These are phyloP conservation scores for Trichacis sp. DNA, from an alignment of 2,888 invertebrate species.

Conservation along the genomic window DNA sequence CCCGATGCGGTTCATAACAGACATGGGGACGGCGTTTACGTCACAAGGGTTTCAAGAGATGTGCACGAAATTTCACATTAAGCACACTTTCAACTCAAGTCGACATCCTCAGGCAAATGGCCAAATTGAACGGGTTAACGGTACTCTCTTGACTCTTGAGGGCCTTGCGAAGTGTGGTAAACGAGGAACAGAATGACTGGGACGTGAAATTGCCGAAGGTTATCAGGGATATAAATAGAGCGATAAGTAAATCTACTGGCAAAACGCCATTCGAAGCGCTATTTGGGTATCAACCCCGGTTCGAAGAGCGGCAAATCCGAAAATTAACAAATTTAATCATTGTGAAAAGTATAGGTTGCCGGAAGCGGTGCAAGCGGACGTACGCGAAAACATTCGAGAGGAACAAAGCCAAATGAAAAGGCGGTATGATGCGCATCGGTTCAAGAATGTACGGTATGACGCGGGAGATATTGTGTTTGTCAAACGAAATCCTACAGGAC, in stretches of 20 bases:
- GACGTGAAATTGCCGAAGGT: background rate
- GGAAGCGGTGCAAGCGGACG: background rate
- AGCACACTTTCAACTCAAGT: constrained; percentile 16
- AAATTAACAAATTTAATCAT: background rate
- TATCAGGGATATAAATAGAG: constrained; percentile 3
- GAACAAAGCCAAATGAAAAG: constrained; percentile 6
- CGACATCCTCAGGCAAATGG: constrained; percentile 20
- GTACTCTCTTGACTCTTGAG: too few relatives aligned
- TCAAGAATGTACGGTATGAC: background rate
- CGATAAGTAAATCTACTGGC: constrained; percentile 1
- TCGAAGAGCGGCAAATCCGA: constrained; percentile 9
- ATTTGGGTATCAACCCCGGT: too few relatives aligned
- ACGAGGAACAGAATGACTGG: constrained; percentile 8
- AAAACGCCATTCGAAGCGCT: constrained; percentile 9
- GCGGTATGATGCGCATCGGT: background rate
- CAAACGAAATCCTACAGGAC: constrained; percentile 7
- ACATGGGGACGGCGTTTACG: too few relatives aligned
- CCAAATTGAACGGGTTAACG: constrained; percentile 1
- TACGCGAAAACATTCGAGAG: background rate
- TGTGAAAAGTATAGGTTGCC: constrained; percentile 7
- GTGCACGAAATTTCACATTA: constrained; percentile 16
- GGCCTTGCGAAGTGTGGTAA: background rate
- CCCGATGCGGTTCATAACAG: too few relatives aligned
- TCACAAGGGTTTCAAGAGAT: constrained; percentile 32
- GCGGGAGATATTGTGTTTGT: constrained; percentile 14